Conservation (phyloP, 1,140 invertebrate species). For the Drosophila quadrilineata region DNA sequence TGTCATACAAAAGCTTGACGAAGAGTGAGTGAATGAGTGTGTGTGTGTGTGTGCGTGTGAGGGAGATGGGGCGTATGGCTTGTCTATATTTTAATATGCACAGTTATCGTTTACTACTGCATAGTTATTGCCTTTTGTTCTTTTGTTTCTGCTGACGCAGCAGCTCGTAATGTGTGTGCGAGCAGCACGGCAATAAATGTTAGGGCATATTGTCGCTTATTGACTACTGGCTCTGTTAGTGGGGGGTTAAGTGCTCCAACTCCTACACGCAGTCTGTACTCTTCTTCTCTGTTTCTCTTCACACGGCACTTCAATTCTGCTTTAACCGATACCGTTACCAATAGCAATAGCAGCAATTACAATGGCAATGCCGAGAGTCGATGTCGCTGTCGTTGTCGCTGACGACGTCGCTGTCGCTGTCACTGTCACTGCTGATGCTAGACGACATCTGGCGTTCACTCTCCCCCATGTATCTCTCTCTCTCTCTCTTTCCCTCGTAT, state of each 20-base stretch:
- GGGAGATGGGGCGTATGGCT: too few relatives aligned
- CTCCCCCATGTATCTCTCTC: too few relatives aligned
- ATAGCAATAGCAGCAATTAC: constrained; percentile 28
- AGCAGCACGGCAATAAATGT: constrained; percentile 35
- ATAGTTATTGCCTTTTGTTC: constrained; percentile 46
- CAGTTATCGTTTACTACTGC: constrained; percentile 15
- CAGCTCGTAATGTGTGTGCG: constrained; percentile 53
- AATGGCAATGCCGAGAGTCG: constrained; percentile 14
- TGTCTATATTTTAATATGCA: too few relatives aligned
- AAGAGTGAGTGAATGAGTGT: too few relatives aligned
- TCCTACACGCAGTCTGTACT: too few relatives aligned
- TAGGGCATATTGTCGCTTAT: constrained; percentile 37
- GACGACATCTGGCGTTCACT: constrained; percentile 61
- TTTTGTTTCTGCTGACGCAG: constrained; percentile 54
- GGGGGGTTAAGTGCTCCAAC: too few relatives aligned
- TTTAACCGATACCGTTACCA: constrained; percentile 15
- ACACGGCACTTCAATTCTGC: not conserved
- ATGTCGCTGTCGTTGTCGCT: too few relatives aligned
- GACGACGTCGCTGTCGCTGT: constrained; percentile 7
- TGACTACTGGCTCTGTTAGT: too few relatives aligned
- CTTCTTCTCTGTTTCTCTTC: not conserved
- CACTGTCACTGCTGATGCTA: constrained; percentile 35
- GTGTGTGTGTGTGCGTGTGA: too few relatives aligned
- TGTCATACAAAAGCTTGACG: too few relatives aligned
- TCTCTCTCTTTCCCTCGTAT: too few relatives aligned